These are phyloP conservation scores for Peromyscus nudipes DNA, from an alignment of 2,797 vertebrate species.

Conservation along the genomic window DNA sequence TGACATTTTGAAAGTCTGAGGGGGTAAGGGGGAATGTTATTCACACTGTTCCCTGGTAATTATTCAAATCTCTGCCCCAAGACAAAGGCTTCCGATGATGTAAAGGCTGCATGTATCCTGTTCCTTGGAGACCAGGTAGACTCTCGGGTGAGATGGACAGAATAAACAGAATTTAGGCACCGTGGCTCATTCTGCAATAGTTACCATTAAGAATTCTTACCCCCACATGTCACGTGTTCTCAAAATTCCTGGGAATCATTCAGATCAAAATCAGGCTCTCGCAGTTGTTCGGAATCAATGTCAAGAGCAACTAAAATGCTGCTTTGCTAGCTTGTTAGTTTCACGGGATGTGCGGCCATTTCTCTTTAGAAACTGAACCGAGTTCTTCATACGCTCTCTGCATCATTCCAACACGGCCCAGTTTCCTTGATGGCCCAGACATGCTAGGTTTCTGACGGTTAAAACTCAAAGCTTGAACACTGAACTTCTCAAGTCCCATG, in stretches of 20 bases:
- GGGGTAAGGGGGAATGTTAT: not conserved
- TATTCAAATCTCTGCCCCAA: conserved; percentile 5
- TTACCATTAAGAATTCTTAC: conserved; percentile 7
- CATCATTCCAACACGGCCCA: not conserved
- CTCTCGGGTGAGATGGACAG: not conserved
- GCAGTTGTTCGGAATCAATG: conserved; percentile 20
- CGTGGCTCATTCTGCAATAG: not conserved
- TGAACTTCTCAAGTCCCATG: not conserved
- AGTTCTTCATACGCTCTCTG: not conserved
- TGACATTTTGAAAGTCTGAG: conserved; percentile 15
- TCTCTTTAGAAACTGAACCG: conserved; percentile 45
- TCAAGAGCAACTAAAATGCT: conserved; percentile 31
- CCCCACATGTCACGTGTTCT: not conserved
- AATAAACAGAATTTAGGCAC: not conserved
- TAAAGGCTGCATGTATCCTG: conserved; percentile 43
- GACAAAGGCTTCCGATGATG: not conserved
- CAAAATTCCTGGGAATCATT: not conserved
- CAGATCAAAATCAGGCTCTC: conserved; percentile 22
- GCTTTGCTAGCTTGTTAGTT: conserved; percentile 23
- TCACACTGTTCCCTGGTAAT: conserved; percentile 36
- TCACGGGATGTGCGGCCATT: not conserved
- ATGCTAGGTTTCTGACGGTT: not conserved
- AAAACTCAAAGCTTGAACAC: conserved; percentile 13
- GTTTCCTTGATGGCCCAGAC: not conserved
- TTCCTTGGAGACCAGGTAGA: conserved; percentile 8